Base-by-base conservation (phyloP, 1,140 invertebrate genomes). In the Lepidotrigona ventralis region DNA sequence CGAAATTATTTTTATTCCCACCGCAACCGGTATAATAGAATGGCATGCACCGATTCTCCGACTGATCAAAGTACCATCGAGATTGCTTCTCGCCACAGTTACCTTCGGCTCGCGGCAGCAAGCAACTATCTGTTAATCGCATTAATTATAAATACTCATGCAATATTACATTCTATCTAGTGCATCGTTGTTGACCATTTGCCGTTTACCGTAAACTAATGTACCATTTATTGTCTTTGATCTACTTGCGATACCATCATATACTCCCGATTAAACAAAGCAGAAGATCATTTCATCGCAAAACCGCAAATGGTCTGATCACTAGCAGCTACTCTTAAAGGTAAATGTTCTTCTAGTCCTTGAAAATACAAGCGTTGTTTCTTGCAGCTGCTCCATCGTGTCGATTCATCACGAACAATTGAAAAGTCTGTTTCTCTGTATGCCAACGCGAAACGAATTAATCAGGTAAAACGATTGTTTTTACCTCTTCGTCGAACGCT, bases 11-110 rank as follows among this genome's bases (percentile, higher is more conserved):
- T 90, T 95, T 95, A 95, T 99, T 99, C 84, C 98, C 98, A 88
- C 96, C 96, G 94, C 98, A 99, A 85, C 98, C 98, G 82, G 96
- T 96, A 95, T 98, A 99, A 95, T 98, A 98, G 95, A 99, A 99
- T 69, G 98, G 98, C 95, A 97, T 95, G 95, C 99, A 99, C 79
- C 97, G 96, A 92, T 98, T 97, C 92, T 98, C 96, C 54, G 95
- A 95, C 69, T 95, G 94, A 92, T 98, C 97, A 95, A 98, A 99
- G 93, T 97, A 97, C 98, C 98, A 99, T 87, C 96, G 95, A 53
- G 97, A 95, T 73, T 96, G 92, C 86, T 96, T 96, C 88, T 97
- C 96, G 69, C 95, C 96, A 95, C 98, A 99, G 91, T 96, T 96
- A 93, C 98, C 98, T 88, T 95, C 95, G 84, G 96, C 95, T 94